Evolutionary conservation across 2,797 vertebrate genomes (phyloP).

Genomic region (Lophura swinhoii): DNA sequence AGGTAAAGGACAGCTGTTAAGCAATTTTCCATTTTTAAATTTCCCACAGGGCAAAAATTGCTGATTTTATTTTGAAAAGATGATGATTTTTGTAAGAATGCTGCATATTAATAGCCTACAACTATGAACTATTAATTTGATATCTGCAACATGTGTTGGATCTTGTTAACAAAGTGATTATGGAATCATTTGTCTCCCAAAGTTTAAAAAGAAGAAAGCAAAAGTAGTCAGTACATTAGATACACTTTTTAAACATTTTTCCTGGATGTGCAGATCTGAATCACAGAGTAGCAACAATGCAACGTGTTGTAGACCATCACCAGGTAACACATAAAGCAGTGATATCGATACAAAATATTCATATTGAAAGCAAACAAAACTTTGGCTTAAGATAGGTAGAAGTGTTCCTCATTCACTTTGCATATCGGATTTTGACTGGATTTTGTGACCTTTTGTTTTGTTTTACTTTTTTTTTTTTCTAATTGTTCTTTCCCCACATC

Average conservation of each 20-base stretch:
- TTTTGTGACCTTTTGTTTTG: accelerated
- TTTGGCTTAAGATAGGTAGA: neutral
- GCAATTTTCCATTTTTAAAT: too few species aligned
- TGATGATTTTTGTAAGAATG: neutral
- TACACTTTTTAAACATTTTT: neutral
- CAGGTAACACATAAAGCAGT: neutral
- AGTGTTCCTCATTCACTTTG: neutral
- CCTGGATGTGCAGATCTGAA: neutral
- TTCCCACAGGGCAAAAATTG: too few species aligned
- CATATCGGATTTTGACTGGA: neutral
- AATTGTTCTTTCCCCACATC: accelerated
- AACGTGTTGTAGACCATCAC: neutral
- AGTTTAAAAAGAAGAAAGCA: neutral
- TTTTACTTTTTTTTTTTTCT: neutral
- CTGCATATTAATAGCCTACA: neutral
- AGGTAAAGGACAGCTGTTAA: too few species aligned
- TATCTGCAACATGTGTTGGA: neutral
- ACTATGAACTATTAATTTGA: neutral
- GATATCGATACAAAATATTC: neutral
- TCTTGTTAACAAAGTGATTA: slow-evolving; percentile 16
- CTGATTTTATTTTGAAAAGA: too few species aligned
- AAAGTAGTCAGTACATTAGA: neutral
- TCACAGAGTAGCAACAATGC: neutral
- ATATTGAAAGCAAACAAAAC: neutral
- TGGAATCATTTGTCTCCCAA: neutral